A percentile compares a stretch with the other conserved stretches of the same genome.
These are phyloP conservation scores for Conger conger DNA, from an alignment of 2,113 vertebrate genomes.

Conservation along the genomic window DNA sequence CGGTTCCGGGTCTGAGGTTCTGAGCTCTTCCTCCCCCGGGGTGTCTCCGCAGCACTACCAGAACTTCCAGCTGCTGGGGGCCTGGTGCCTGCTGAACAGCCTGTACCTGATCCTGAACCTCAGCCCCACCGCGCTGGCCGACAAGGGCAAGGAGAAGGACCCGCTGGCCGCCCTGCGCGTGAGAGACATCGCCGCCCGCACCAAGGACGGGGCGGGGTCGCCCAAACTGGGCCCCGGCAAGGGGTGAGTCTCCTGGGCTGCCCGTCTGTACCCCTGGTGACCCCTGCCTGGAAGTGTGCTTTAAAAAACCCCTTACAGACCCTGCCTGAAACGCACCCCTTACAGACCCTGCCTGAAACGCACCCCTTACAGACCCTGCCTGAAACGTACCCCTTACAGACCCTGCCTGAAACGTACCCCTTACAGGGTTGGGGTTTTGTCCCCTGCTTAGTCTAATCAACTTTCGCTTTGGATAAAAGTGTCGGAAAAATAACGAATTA, in stretches of 20 bases:
- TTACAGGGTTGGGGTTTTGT: too few species aligned
- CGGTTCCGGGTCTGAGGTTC: background rate
- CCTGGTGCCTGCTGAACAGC: slow-evolving; percentile 97
- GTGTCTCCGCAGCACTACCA: slow-evolving; percentile 83
- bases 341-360: too few species aligned
- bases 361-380: too few species aligned
- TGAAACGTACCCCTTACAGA: too few species aligned
- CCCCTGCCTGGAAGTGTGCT: background rate
- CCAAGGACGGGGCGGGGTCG: slow-evolving; percentile 93
- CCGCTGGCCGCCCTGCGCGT: slow-evolving; percentile 92
- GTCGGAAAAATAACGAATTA: too few species aligned
- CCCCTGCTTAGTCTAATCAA: too few species aligned
- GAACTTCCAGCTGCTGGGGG: slow-evolving; percentile 97
- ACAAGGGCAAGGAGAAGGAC: slow-evolving; percentile 98
- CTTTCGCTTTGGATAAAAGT: too few species aligned
- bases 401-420: too few species aligned
- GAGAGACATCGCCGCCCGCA: slow-evolving; percentile 88
- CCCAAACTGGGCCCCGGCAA: slow-evolving; percentile 95
- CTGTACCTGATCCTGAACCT: slow-evolving; percentile 96
- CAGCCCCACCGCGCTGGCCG: slow-evolving; percentile 92
- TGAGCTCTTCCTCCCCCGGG: accelerated
- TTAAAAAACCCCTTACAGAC: background rate
- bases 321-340: background rate
- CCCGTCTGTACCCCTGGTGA: background rate
- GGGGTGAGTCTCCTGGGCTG: slow-evolving; percentile 74